Base-by-base conservation (phyloP, 2,797 vertebrate genomes). In the Limosa lapponica region DNA sequence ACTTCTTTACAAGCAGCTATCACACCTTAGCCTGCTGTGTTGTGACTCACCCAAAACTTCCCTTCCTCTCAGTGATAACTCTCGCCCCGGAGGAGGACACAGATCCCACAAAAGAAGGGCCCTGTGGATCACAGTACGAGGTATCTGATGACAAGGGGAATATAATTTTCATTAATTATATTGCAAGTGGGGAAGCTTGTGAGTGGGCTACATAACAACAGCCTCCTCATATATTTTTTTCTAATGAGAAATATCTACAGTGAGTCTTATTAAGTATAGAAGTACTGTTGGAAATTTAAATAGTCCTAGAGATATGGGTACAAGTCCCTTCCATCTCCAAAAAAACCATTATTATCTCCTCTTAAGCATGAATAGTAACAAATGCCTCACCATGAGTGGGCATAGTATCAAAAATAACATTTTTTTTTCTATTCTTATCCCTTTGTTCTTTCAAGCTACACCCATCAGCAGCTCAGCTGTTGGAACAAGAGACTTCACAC, bases 391-490 rank as follows among this genome's bases (percentile, higher is more conserved):
- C 41, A 71, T 89, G 71, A 90, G 75, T 80, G 23, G 75, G 87
- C 61, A 91, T 17, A 43, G 27, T 65, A 39, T 82, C 48, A 91
- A 90, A 96, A 94, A 93, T 87, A 96, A 46, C 34, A 25, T 82
- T 80, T 82, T 74, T 74, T 8, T 54, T 89, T 78, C 95, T 92
- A 91, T 96, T 92, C 71, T 89, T 82, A 91, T 77, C 27, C 13
- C 15, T 90, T 80, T 57, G 19, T 93, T 94, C 82, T 93, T 93
- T 93, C 87, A 89, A 16, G 8, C 65, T 80, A 92, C 49, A n/a
- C 49, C 89, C 87, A 89, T 85, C 87, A 91, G 81, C 54, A 94
- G 82, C 75, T 93, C 89, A 95, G 77, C 82, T 89, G 41, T 44
- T 93, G 55, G 87, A 87, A 87, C 32, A 82, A 41, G 34, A 90